Evolutionary conservation across 2,797 vertebrate species (phyloP).

Genomic region (Chlorospingus flavigularis): DNA sequence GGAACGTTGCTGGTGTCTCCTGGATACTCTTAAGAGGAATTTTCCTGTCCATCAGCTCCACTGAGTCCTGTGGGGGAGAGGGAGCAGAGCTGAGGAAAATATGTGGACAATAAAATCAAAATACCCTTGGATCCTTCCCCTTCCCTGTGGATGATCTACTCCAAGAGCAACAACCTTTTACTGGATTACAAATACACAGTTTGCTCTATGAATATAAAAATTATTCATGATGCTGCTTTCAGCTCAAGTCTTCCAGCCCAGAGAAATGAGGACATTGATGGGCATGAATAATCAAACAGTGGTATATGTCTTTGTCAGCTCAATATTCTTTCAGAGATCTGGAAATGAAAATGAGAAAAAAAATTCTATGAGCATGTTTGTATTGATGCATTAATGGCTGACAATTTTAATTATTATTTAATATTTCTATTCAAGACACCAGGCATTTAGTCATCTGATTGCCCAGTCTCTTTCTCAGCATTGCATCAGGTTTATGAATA

Average conservation of each 20-base stretch:
- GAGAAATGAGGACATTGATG: not conserved
- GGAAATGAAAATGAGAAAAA: conserved; percentile 6
- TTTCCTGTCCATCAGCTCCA: not conserved
- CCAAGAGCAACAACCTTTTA: not conserved
- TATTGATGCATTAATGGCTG: not conserved
- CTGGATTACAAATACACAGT: not conserved
- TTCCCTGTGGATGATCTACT: not conserved
- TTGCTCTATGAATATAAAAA: not conserved
- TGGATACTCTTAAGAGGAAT: not conserved
- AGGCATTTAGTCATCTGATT: not conserved
- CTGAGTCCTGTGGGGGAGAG: not conserved
- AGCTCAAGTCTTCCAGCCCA: not conserved
- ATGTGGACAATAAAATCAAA: not conserved
- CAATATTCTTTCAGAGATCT: not conserved
- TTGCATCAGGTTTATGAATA: conserved; percentile 15
- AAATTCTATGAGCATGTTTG: not conserved
- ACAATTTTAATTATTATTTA: not conserved
- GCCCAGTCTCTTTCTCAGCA: not conserved
- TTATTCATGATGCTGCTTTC: not conserved
- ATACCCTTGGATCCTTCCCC: not conserved
- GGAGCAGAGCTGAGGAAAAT: not conserved
- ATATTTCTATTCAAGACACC: not conserved
- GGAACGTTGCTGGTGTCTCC: not conserved
- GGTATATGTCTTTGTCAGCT: not conserved
- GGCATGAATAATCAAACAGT: conserved; percentile 13